Evolutionary conservation across 64 coral and sea anemone genomes (phyloP).

Genomic region (Cladopsammia gracilis): DNA sequence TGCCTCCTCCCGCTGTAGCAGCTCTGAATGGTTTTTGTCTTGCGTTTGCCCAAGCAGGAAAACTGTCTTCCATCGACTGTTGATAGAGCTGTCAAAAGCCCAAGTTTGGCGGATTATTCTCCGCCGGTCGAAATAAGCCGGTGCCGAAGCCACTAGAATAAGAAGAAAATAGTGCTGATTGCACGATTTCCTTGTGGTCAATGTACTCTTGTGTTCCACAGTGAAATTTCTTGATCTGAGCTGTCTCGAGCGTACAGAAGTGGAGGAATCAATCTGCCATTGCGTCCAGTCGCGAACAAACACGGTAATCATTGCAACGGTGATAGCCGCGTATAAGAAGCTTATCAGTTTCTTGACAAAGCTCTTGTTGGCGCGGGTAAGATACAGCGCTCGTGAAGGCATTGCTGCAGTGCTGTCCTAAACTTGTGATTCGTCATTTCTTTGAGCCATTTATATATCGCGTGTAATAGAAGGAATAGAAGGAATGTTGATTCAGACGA

Average conservation of each 20-base stretch:
- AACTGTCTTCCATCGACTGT: slow-evolving; percentile 62
- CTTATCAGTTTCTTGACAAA: not conserved
- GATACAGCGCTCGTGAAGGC: not conserved
- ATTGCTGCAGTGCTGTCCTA: not conserved
- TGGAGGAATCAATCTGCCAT: slow-evolving; percentile 6
- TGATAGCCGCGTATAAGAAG: not conserved
- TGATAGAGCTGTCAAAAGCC: slow-evolving; percentile 46
- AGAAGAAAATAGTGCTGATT: slow-evolving; percentile 35
- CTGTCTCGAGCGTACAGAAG: not conserved
- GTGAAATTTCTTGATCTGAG: not conserved
- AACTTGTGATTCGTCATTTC: not conserved
- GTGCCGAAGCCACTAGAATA: slow-evolving; percentile 67
- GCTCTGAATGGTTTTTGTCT: slow-evolving; percentile 25
- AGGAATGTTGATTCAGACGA: slow-evolving; percentile 25
- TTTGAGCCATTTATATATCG: not conserved
- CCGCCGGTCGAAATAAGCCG: slow-evolving; percentile 47
- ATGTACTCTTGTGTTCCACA: slow-evolving; percentile 8
- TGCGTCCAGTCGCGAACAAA: slow-evolving; percentile 22
- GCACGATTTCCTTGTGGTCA: slow-evolving; percentile 16
- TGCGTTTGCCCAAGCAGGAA: slow-evolving; percentile 58
- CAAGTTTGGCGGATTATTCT: slow-evolving; percentile 73
- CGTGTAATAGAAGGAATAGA: not conserved
- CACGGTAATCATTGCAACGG: not conserved
- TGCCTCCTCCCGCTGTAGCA: slow-evolving; percentile 10
- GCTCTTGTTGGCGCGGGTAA: not conserved